Evolutionary conservation across 2,888 invertebrate species (phyloP).

Genomic region (Stratiomys singularior): DNA sequence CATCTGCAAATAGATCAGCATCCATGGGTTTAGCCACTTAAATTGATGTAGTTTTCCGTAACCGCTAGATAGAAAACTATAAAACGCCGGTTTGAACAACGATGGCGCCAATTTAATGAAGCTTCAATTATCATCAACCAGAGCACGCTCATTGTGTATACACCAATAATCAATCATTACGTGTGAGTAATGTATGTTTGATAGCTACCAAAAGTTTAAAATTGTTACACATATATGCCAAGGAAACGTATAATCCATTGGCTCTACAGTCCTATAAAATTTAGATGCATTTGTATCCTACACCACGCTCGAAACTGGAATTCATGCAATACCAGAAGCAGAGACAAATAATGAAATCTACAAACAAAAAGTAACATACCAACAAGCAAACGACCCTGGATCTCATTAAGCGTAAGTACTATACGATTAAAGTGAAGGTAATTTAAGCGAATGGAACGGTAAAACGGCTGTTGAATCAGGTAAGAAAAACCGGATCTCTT

Average conservation of each 20-base stretch:
- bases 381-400: constrained; percentile 5
- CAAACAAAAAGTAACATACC: neutral
- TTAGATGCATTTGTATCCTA: neutral
- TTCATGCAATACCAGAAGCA: constrained; percentile 34
- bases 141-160: neutral
- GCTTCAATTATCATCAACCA: neutral
- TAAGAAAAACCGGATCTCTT: constrained; percentile 42
- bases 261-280: neutral
- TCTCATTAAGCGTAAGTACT: constrained; percentile 22
- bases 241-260: neutral
- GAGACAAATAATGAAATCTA: neutral
- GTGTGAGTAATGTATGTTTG: neutral
- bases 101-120: constrained; percentile 29
- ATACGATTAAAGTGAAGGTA: constrained; percentile 28
- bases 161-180: constrained; percentile 21
- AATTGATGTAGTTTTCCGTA: neutral
- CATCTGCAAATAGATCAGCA: neutral
- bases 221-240: neutral
- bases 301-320: no score
- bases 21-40: neutral
- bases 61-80: neutral
- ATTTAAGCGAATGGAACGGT: constrained; percentile 42
- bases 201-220: neutral
- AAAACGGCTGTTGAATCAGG: constrained; percentile 29
- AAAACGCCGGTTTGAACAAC: neutral